Evolutionary conservation across 2,113 vertebrate genomes (phyloP).

Genomic region (Scatophagus argus): DNA sequence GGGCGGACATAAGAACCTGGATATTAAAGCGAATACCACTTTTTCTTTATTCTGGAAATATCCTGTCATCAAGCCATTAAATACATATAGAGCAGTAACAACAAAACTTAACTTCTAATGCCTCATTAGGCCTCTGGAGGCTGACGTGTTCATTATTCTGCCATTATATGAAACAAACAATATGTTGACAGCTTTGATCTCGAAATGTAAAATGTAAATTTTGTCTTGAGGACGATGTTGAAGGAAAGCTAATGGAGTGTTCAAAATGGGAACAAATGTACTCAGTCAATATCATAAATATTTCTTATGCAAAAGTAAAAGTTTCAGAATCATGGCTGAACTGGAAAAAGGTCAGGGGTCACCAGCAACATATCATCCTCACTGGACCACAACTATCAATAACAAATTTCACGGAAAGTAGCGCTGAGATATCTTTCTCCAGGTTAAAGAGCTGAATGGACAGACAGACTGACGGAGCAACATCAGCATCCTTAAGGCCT

Average conservation of each 20-base stretch:
- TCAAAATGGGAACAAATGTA: conserved; percentile 7
- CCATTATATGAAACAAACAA: background rate
- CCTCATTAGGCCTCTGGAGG: background rate
- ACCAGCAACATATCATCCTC: conserved; percentile 6
- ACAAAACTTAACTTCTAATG: background rate
- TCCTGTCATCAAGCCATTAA: no score
- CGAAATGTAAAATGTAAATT: background rate
- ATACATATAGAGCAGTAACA: background rate
- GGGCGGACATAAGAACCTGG: background rate
- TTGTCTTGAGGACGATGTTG: background rate
- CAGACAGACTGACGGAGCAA: background rate
- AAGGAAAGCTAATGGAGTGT: background rate
- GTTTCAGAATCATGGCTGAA: conserved; percentile 3
- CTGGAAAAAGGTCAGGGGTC: conserved; percentile 51
- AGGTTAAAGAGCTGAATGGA: background rate
- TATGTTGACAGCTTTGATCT: conserved; percentile 1
- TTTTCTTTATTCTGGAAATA: background rate
- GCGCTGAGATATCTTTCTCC: background rate
- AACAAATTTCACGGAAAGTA: conserved; percentile 7
- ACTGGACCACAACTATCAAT: conserved; percentile 2
- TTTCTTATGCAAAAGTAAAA: conserved; percentile 14
- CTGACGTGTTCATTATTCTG: background rate
- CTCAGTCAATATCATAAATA: conserved; percentile 47
- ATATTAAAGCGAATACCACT: background rate
- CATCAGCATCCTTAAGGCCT: conserved; percentile 1